Base-by-base conservation (phyloP, 2,888 invertebrate species). In the Lasioglossum lativentre region DNA sequence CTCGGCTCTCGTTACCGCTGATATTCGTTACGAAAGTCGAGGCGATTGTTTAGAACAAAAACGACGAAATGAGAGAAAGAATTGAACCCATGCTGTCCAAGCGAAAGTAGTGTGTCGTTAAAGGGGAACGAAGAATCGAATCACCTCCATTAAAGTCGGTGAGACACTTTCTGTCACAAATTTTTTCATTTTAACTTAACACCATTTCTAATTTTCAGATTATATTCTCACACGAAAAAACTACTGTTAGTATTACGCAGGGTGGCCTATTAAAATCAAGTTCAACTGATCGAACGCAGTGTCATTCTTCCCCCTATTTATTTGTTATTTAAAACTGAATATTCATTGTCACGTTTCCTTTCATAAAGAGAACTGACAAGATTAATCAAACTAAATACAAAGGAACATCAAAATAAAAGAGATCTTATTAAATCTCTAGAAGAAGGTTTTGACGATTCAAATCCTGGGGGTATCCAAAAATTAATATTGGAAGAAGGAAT, bases 1-100 rank as follows among this genome's bases (percentile, higher is more conserved):
- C 63, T 47, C 42, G 23, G 47, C 42, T 12, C 59, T 38, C 27
- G 59, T 59, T 74, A 59, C 40, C 83, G 27, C 40, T 59, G 77
- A 77, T 70, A 74, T 56, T 77, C 73, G 45, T 68, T 74, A 10
- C 47, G 40, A 56, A 40, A 27, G 16, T 38, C 34, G 27, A 19
- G 16, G 30, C n/a, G 5, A 45, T 59, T 42, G 38, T 34, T 38
- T 27, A 27, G 70, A 70, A 34, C 52, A 40, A 56, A 73, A 42
- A 68, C 59, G 68, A n/a, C 5, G 23, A 27, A 47, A 23, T 8
- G n/a, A 5, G 40, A 14, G 40, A 45, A 42, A 77, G 45, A 42
- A 19, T 66, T 19, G 38, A 38, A 59, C 27, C 8, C 70, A 14
- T 70, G 12, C 40, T 70, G 12, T n/a, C 23, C 70, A 40, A 27